Conservation (phyloP, 1,140 invertebrate species). For the Saccostrea echinata region DNA sequence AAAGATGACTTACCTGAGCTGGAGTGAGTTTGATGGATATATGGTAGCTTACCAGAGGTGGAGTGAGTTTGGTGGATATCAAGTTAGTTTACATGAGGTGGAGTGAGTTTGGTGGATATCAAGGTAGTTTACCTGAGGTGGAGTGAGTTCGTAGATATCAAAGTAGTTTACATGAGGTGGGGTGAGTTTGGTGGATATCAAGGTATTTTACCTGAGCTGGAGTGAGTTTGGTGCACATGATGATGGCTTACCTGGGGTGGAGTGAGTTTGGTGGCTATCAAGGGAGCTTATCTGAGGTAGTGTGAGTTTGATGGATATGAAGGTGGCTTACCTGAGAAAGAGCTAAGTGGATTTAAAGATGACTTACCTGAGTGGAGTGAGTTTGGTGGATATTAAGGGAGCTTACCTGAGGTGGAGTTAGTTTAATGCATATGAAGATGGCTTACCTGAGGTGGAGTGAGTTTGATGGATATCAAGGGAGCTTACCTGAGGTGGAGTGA, state of each 20-base stretch:
- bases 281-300: background rate
- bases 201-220: no score
- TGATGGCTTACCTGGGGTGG: background rate
- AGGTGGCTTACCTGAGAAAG: background rate
- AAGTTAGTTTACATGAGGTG: background rate
- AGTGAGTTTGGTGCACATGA: no score
- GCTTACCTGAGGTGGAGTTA: no score
- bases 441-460: background rate
- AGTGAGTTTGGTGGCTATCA: background rate
- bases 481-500: background rate
- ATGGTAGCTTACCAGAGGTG: no score
- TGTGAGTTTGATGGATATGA: background rate
- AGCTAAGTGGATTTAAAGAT: no score
- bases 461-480: background rate
- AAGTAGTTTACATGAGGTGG: background rate
- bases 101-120: background rate
- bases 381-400: background rate
- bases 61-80: no score
- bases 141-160: background rate
- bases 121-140: background rate
- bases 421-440: no score
- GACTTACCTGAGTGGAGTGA: background rate
- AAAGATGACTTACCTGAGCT: background rate
- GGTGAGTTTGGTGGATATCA: no score
- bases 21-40: background rate